Evolutionary conservation across 2,113 vertebrate species (phyloP).

Genomic region (Nipponia nippon): DNA sequence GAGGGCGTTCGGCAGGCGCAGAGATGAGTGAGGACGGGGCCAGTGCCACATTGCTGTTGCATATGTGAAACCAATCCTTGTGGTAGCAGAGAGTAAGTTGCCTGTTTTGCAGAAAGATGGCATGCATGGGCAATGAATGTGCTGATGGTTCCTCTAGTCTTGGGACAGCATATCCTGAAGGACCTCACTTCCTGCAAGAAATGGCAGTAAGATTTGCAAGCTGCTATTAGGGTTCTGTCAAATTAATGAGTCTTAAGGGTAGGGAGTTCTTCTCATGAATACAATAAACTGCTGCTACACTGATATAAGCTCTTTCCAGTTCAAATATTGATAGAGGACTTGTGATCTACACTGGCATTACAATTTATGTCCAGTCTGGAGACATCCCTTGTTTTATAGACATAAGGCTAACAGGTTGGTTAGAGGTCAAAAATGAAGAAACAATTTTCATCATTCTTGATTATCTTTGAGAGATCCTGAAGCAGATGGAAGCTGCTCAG

Average conservation of each 20-base stretch:
- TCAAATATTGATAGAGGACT: constrained; percentile 61
- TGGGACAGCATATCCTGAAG: not conserved
- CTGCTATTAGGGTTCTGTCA: constrained; percentile 21
- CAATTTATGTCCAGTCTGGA: constrained; percentile 58
- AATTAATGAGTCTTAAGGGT: constrained; percentile 49
- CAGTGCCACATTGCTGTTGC: not conserved
- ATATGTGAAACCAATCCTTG: not conserved
- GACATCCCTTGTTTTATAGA: constrained; percentile 60
- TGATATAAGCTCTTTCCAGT: constrained; percentile 29
- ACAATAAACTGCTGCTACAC: constrained; percentile 25
- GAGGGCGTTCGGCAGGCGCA: not conserved
- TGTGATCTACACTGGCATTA: constrained; percentile 38
- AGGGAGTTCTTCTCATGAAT: constrained; percentile 22
- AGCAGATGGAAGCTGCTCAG: constrained; percentile 67
- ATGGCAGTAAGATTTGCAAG: constrained; percentile 28
- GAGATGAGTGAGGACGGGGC: not conserved
- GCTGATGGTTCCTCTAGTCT: not conserved
- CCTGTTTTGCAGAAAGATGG: not conserved
- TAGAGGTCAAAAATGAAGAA: constrained; percentile 70
- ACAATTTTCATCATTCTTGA: constrained; percentile 72
- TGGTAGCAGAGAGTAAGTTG: not conserved
- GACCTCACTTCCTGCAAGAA: not conserved
- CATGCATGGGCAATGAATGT: not conserved
- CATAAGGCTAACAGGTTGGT: constrained; percentile 59
- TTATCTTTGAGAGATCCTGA: constrained; percentile 67